Evolutionary conservation across 2,113 vertebrate species (phyloP).

Genomic region (Ranitomeya imitator): DNA sequence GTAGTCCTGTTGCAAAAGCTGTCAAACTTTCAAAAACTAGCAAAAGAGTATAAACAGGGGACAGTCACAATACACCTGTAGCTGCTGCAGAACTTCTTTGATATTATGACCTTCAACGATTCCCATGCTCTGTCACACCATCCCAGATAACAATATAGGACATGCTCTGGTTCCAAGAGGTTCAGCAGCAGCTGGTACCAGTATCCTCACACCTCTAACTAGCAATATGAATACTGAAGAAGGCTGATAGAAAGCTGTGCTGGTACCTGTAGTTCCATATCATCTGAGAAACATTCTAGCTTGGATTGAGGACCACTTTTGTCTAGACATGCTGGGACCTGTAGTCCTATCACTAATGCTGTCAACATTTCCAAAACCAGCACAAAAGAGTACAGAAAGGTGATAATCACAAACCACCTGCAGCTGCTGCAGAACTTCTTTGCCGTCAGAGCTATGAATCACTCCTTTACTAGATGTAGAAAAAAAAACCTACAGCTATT

Average conservation of each 20-base stretch:
- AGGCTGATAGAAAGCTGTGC: not conserved
- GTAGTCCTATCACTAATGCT: not conserved
- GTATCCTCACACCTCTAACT: not conserved
- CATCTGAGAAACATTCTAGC: not conserved
- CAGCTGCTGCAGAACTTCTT: slow-evolving; percentile 23
- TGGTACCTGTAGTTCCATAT: not conserved
- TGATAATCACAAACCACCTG: not conserved
- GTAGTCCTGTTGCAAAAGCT: no score
- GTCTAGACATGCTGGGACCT: not conserved
- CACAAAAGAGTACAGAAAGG: no score
- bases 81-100: no score
- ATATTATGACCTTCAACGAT: no score
- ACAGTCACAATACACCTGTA: no score
- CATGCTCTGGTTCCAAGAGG: not conserved
- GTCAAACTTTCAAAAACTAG: no score
- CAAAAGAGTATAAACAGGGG: no score
- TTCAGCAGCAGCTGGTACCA: not conserved
- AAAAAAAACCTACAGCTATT: no score
- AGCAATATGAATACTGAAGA: not conserved
- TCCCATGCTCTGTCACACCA: no score
- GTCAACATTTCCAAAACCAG: not conserved
- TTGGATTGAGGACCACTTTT: not conserved
- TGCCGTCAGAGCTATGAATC: not conserved
- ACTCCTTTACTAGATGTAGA: not conserved
- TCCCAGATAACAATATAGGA: no score